phyloP scores from a whole-genome alignment of 2,113 vertebrate species.

The Hippocampus abdominalis region DNA sequence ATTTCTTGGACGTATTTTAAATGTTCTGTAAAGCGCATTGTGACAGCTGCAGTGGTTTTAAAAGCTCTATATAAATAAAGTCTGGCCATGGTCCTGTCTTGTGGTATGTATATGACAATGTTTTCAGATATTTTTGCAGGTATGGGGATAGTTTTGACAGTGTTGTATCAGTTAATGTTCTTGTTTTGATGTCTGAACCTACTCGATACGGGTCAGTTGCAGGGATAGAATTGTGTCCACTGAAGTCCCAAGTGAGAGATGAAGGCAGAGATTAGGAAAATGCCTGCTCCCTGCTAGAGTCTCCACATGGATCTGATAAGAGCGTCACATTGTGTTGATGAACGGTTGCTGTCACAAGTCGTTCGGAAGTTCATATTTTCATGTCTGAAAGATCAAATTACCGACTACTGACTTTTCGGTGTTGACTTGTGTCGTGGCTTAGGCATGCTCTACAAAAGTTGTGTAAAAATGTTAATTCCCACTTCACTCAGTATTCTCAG shows the following conservation, averaged over 20 bases:
- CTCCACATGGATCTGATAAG: conserved; percentile 64
- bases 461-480: conserved; percentile 16
- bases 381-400: conserved; percentile 43
- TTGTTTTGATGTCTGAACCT: neutral
- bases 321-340: conserved; percentile 48
- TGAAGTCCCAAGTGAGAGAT: conserved; percentile 36
- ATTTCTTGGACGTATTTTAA: too few species aligned
- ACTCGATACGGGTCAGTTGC: conserved; percentile 1
- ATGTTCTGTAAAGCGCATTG: too few species aligned
- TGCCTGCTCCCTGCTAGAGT: conserved; percentile 44
- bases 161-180: neutral
- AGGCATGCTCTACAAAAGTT: conserved; percentile 13
- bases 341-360: conserved; percentile 47
- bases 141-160: neutral
- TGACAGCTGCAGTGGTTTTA: too few species aligned
- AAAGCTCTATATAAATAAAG: too few species aligned
- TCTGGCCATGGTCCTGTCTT: too few species aligned
- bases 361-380: conserved; percentile 42
- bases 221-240: conserved; percentile 22
- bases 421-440: conserved; percentile 25
- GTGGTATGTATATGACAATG: neutral
- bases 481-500: conserved; percentile 8
- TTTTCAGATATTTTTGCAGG: neutral
- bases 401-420: conserved; percentile 27
- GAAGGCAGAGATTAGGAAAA: conserved; percentile 44